Conservation (phyloP, 2,888 invertebrate genomes). For the Arge pagana region DNA sequence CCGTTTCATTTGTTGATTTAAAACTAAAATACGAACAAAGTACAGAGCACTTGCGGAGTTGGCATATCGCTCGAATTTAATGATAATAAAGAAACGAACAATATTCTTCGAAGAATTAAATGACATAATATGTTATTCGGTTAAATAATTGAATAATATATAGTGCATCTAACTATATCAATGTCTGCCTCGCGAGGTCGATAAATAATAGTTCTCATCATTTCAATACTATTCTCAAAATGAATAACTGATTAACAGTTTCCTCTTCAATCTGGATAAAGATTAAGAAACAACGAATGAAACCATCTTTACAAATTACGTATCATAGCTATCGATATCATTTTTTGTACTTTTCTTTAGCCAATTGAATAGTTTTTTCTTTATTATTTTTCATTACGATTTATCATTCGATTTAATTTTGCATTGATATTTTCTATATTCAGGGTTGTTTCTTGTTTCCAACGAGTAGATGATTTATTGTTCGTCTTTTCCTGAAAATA, state of each 20-base stretch:
- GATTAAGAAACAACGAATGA: not conserved
- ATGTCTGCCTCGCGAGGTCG: slow-evolving; percentile 6
- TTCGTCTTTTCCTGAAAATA: not conserved
- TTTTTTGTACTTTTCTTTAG: slow-evolving; percentile 34
- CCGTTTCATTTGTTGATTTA: no score
- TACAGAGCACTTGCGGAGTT: no score
- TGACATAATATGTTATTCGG: slow-evolving; percentile 44
- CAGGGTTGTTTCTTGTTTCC: not conserved
- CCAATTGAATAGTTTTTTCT: slow-evolving; percentile 1
- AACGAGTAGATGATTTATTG: no score
- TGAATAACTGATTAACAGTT: not conserved
- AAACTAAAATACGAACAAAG: no score
- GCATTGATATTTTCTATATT: not conserved
- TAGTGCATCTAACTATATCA: slow-evolving; percentile 24
- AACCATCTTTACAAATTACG: not conserved
- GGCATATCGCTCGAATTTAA: slow-evolving; percentile 1
- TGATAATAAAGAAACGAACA: slow-evolving; percentile 14
- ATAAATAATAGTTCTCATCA: slow-evolving; percentile 27
- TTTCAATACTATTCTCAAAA: slow-evolving; percentile 20
- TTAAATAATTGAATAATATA: slow-evolving; percentile 41
- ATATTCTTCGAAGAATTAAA: slow-evolving; percentile 34
- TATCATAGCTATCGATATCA: slow-evolving; percentile 24
- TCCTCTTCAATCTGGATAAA: not conserved
- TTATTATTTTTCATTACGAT: slow-evolving; percentile 6
- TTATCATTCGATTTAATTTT: not conserved